These are phyloP conservation scores for Theropithecus gelada DNA, from an alignment of 2,113 vertebrate species.

Conservation along the genomic window DNA sequence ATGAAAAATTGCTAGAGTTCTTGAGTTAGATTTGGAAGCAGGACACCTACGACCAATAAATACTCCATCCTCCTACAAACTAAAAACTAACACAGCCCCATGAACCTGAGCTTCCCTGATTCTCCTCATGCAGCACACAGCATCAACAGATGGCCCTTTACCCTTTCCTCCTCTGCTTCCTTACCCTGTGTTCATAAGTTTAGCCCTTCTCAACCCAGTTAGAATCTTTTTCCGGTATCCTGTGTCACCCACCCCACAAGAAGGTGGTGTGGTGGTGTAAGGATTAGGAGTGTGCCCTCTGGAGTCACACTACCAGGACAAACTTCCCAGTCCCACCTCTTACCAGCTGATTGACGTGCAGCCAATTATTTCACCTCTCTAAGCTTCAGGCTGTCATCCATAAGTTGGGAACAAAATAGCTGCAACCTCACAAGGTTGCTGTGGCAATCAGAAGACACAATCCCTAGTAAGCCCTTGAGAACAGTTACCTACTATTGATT, in stretches of 20 bases:
- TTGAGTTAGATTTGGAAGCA: neutral
- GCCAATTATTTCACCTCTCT: neutral
- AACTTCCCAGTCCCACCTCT: neutral
- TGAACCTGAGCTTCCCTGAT: neutral
- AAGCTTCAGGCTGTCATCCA: neutral
- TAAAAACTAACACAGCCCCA: neutral
- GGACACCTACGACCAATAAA: neutral
- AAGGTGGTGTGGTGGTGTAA: accelerated
- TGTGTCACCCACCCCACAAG: neutral
- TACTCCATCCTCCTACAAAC: neutral
- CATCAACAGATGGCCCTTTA: accelerated
- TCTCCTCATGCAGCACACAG: neutral
- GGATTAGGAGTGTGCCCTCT: neutral
- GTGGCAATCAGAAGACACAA: neutral
- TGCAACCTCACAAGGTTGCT: neutral
- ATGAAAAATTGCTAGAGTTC: neutral
- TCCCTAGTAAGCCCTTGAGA: neutral
- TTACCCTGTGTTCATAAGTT: accelerated
- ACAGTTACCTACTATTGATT: neutral
- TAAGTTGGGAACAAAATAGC: neutral
- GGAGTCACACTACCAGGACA: neutral
- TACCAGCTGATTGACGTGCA: neutral
- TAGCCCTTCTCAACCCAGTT: neutral
- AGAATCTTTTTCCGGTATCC: neutral
- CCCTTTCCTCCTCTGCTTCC: too few relatives aligned